phyloP scores from a whole-genome alignment of 2,888 invertebrate species.

The Athripsodes cinereus region DNA sequence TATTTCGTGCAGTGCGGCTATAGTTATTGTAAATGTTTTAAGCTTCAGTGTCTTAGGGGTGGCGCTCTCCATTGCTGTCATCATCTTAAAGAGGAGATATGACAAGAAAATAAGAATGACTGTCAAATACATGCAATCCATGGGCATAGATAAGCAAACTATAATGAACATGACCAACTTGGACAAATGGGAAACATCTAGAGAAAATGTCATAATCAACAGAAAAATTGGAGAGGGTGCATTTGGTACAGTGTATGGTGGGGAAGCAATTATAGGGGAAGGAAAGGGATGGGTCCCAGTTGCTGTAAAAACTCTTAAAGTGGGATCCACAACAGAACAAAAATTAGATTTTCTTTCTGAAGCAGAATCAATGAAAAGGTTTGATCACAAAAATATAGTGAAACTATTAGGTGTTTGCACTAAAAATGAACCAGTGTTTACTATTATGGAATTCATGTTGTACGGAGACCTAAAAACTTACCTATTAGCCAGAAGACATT shows the following conservation, averaged over 20 bases:
- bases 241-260: slow-evolving; percentile 89
- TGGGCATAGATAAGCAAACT: slow-evolving; percentile 53
- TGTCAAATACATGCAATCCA: slow-evolving; percentile 62
- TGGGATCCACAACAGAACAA: slow-evolving; percentile 75
- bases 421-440: slow-evolving; percentile 79
- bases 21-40: slow-evolving; percentile 59
- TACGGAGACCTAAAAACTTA: slow-evolving; percentile 90
- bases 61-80: slow-evolving; percentile 52
- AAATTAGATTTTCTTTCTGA: slow-evolving; percentile 88
- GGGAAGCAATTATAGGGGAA: slow-evolving; percentile 69
- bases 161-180: slow-evolving; percentile 45
- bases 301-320: slow-evolving; percentile 84
- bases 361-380: slow-evolving; percentile 90
- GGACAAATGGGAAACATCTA: slow-evolving; percentile 84
- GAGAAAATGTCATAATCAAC: slow-evolving; percentile 80
- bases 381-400: slow-evolving; percentile 85
- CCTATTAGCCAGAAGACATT: slow-evolving; percentile 74
- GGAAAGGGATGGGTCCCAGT: slow-evolving; percentile 74
- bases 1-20: slow-evolving; percentile 68
- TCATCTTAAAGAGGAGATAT: slow-evolving; percentile 62
- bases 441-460: slow-evolving; percentile 91
- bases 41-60: slow-evolving; percentile 52
- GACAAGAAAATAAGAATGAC: slow-evolving; percentile 60
- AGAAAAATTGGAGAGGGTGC: slow-evolving; percentile 84
- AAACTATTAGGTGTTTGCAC: slow-evolving; percentile 81